Evolutionary conservation across 2,113 vertebrate species (phyloP).

Genomic region (Syngnathoides biaculeatus): DNA sequence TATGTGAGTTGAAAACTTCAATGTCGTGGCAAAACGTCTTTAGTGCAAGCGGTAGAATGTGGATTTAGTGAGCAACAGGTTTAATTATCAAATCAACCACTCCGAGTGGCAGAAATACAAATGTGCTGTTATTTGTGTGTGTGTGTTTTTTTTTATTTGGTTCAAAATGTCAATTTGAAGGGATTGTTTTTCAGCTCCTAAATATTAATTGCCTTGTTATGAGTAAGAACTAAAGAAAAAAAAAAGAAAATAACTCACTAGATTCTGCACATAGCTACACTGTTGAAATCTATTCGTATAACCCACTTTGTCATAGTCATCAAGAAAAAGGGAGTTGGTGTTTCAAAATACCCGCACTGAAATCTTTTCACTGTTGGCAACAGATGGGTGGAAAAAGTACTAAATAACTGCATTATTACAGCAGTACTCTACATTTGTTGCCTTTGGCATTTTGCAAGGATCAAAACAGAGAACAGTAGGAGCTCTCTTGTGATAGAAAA

Average conservation of each 20-base stretch:
- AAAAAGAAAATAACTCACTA: not conserved
- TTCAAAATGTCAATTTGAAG: not conserved
- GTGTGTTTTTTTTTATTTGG: not conserved
- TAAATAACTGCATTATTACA: not conserved
- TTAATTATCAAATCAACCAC: not conserved
- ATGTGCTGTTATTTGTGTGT: not conserved
- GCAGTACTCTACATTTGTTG: not conserved
- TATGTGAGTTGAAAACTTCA: slow-evolving; percentile 35
- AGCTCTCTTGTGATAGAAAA: slow-evolving; percentile 20
- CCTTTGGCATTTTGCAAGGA: not conserved
- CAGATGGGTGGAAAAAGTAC: not conserved
- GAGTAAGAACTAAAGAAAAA: not conserved
- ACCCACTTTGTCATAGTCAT: not conserved
- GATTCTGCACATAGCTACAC: not conserved
- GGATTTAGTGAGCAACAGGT: not conserved
- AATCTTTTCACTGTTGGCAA: no score
- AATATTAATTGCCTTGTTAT: not conserved
- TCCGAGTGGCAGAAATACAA: not conserved
- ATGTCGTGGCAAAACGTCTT: not conserved
- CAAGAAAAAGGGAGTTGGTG: not conserved
- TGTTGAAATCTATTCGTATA: not conserved
- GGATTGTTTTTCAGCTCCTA: not conserved
- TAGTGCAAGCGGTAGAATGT: not conserved
- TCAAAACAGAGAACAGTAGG: slow-evolving; percentile 17
- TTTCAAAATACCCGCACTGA: not conserved